These are phyloP conservation scores for Atethmia centrago DNA, from an alignment of 2,888 invertebrate species.

Conservation along the genomic window DNA sequence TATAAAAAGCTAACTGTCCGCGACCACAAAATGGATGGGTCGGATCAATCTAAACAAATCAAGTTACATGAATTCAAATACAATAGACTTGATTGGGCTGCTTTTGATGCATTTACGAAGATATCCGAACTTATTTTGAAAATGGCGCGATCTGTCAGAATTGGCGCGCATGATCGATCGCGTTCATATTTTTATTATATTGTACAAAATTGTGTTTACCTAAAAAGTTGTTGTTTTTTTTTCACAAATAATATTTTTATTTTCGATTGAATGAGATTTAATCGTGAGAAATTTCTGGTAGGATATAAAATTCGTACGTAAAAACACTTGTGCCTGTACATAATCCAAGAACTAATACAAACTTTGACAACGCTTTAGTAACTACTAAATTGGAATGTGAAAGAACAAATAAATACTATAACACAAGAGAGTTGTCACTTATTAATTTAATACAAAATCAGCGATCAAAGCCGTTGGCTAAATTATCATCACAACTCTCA, in stretches of 20 bases:
- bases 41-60: conserved; percentile 85
- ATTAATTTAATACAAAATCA: background rate
- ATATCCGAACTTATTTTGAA: conserved; percentile 78
- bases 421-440: background rate
- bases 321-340: conserved; percentile 11
- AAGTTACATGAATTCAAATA: conserved; percentile 73
- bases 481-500: background rate
- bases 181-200: conserved; percentile 58
- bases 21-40: conserved; percentile 80
- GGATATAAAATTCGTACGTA: background rate
- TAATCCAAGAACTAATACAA: background rate
- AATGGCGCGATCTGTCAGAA: conserved; percentile 78
- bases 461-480: background rate
- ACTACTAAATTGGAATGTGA: background rate
- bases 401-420: background rate
- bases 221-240: conserved; percentile 49
- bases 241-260: background rate
- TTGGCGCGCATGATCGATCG: conserved; percentile 79
- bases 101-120: conserved; percentile 75
- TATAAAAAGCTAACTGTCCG: conserved; percentile 67
- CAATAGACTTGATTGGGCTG: conserved; percentile 83
- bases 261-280: conserved; percentile 18
- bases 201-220: conserved; percentile 53
- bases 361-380: background rate
- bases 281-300: conserved; percentile 46